Percentiles rank a stretch among this genome's conserved stretches.
phyloP scores from a whole-genome alignment of 2,113 vertebrate species.

The cat (Felis catus) region F.catus_Fca126_mat1.0 CM031419.1:166852501-166853000 shows the following conservation, averaged over 20 bases:
- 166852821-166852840: constrained; percentile 49
- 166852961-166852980: not conserved
- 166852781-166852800: constrained; percentile 32
- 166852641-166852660: constrained; percentile 28
- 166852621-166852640: not conserved
- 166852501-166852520: not conserved
- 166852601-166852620: constrained; percentile 1
- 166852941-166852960: not conserved
- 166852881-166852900: not conserved
- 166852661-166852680: constrained; percentile 23
- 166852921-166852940: not conserved
- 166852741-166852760: constrained; percentile 52
- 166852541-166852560: not conserved
- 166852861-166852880: not conserved
- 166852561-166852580: not conserved
- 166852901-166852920: not conserved
- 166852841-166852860: not conserved
- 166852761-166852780: constrained; percentile 61
- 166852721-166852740: constrained; percentile 45
- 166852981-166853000: not conserved
- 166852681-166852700: constrained; percentile 56
- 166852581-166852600: not conserved
- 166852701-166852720: constrained; percentile 48
- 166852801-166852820: not conserved
- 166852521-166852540: not conserved